Conservation (phyloP, 2,888 invertebrate genomes). For the Salpingus planirostris region DNA sequence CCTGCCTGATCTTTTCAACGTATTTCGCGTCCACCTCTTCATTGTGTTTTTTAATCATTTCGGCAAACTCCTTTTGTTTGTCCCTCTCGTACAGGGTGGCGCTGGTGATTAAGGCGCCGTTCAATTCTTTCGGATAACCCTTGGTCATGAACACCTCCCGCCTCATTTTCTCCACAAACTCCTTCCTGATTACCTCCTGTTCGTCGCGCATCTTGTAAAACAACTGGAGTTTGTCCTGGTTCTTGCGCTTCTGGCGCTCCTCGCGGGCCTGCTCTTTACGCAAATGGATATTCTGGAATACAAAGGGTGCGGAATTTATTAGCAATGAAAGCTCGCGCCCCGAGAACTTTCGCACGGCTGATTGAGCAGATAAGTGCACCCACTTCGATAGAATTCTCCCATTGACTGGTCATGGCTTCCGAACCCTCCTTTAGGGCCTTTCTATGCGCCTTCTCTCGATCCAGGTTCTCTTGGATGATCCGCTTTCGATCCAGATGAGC, state of each 20-base stretch:
- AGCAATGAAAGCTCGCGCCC: not conserved
- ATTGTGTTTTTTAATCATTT: slow-evolving; percentile 31
- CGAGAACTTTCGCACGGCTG: too few relatives aligned
- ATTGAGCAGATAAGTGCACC: too few relatives aligned
- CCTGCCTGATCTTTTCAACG: slow-evolving; percentile 25
- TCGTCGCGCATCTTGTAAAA: slow-evolving; percentile 20
- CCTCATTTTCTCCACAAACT: slow-evolving; percentile 28
- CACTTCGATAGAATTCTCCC: slow-evolving; percentile 42
- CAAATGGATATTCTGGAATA: slow-evolving; percentile 19
- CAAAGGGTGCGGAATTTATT: slow-evolving; percentile 1
- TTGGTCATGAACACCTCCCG: slow-evolving; percentile 27
- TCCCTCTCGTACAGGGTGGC: slow-evolving; percentile 33
- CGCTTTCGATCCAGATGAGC: slow-evolving; percentile 33
- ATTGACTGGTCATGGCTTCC: slow-evolving; percentile 39
- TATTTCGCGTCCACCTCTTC: slow-evolving; percentile 24
- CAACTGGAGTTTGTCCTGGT: slow-evolving; percentile 20
- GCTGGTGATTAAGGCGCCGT: slow-evolving; percentile 29
- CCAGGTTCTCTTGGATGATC: slow-evolving; percentile 27
- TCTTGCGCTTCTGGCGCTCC: slow-evolving; percentile 18
- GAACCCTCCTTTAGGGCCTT: slow-evolving; percentile 39
- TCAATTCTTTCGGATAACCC: slow-evolving; percentile 30
- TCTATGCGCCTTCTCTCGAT: slow-evolving; percentile 36
- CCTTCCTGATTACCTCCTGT: slow-evolving; percentile 23
- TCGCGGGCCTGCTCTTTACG: slow-evolving; percentile 19
- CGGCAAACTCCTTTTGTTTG: slow-evolving; percentile 31